A percentile compares a stretch with the other conserved stretches of the same genome.
Evolutionary conservation across 1,140 invertebrate species (phyloP).

Genomic region (Nomia melanderi): DNA sequence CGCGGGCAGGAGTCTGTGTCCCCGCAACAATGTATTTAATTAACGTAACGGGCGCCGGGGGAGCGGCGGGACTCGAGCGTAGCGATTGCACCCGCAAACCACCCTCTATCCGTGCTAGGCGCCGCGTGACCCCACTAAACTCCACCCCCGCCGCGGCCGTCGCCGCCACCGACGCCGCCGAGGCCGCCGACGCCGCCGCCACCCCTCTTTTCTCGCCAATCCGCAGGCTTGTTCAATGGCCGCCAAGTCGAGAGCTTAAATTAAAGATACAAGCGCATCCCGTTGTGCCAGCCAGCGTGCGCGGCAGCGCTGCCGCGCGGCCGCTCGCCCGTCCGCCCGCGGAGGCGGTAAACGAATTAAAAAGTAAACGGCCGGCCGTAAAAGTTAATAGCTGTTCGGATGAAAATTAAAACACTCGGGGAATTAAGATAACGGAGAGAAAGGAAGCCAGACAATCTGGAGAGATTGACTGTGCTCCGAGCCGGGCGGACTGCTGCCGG

Average conservation of each 20-base stretch:
- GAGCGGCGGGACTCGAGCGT: constrained; percentile 69
- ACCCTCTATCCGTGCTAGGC: constrained; percentile 66
- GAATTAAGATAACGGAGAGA: constrained; percentile 71
- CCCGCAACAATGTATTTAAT: constrained; percentile 82
- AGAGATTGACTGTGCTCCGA: constrained; percentile 36
- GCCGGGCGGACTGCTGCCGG: too few species aligned
- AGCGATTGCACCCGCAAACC: constrained; percentile 76
- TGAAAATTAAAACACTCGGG: constrained; percentile 80
- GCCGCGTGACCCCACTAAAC: constrained; percentile 62
- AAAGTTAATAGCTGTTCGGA: constrained; percentile 79
- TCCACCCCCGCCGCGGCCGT: constrained; percentile 46
- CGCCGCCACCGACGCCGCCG: too few species aligned
- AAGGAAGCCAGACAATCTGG: constrained; percentile 51
- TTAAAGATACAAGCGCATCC: constrained; percentile 78
- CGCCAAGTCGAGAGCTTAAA: constrained; percentile 75
- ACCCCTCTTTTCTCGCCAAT: constrained; percentile 56
- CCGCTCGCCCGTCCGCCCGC: too few species aligned
- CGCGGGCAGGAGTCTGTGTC: constrained; percentile 72
- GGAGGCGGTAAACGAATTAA: constrained; percentile 79
- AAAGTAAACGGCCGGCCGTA: constrained; percentile 78
- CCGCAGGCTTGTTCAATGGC: constrained; percentile 70
- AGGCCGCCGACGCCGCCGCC: constrained; percentile 1
- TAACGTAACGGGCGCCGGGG: constrained; percentile 80
- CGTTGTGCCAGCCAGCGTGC: constrained; percentile 25
- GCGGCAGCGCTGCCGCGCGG: too few species aligned